These are phyloP conservation scores for Lamellibrachia satsuma DNA, from an alignment of 2,888 invertebrate genomes.

Conservation along the genomic window DNA sequence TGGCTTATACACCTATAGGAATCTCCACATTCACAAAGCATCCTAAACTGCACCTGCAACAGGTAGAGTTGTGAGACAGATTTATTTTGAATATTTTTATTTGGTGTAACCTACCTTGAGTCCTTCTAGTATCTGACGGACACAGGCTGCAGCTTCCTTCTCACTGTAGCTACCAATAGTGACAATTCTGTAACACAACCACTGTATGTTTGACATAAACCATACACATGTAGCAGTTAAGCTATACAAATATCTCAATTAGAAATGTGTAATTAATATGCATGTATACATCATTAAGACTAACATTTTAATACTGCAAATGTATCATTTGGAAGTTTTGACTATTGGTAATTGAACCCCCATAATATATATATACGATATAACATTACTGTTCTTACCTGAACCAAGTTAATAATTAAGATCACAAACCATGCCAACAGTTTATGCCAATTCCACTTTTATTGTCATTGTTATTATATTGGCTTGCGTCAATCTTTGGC, in stretches of 20 bases:
- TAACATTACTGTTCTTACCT: background rate
- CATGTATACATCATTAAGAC: background rate
- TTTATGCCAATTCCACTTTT: background rate
- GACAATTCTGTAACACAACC: conserved; percentile 54
- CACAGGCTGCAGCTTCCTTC: conserved; percentile 60
- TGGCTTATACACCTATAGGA: no score
- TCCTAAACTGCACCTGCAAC: no score
- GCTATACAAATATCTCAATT: no score
- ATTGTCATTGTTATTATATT: background rate
- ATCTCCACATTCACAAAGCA: no score
- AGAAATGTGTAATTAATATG: background rate
- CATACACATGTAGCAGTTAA: background rate
- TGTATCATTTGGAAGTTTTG: no score
- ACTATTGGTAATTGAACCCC: no score
- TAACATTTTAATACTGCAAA: background rate
- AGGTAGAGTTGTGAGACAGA: no score
- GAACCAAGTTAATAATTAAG: background rate
- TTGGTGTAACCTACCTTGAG: conserved; percentile 49
- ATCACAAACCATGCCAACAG: background rate
- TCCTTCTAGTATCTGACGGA: conserved; percentile 57
- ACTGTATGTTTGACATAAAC: background rate
- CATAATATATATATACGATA: no score
- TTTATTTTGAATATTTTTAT: background rate
- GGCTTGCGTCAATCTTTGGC: background rate
- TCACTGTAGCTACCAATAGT: conserved; percentile 60